Evolutionary conservation across 2,888 invertebrate species (phyloP), one percentile per base, ranked within the genome.

Genomic region (Pristionchus entomophagus): DNA sequence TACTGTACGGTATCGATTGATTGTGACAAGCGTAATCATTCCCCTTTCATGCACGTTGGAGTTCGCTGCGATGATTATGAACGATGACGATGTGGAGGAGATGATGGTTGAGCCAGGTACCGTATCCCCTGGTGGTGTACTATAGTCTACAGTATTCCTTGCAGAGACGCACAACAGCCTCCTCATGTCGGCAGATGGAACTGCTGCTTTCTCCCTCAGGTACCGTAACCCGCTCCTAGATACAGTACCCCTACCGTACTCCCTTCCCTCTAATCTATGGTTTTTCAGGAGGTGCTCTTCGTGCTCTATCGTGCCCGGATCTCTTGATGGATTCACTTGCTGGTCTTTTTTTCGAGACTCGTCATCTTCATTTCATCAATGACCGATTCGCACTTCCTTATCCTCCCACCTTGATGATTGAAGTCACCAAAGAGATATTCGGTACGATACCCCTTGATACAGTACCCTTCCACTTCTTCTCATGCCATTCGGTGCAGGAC

Each of bases 201-300:
- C 38, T 38, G 35, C 65, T 69, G 19, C 65, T 38, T 2, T 22
- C 22, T 17, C 65, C 65, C 8, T 69, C 65, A 35, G 65, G 65
- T 69, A 69, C 65, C 12, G 65, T 69, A 69, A n/a, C n/a, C n/a
- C n/a, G n/a, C n/a, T n/a, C 29, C 62, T 73, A n/a, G 56, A 56
- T 69, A n/a, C n/a, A n/a, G n/a, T n/a, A n/a, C 56, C 0, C 35
- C 19, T 38, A 69, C 35, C 32, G 35, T 35, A 35, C 65, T 38
- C 2, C 38, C 19, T n/a, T n/a, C n/a, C n/a, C n/a, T n/a, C 17
- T 69, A 69, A 19, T 22, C 65, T 38, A 69, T 22, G 35, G 38
- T 69, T 35, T 38, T 22, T 38, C 65, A 69, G 65, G 6, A 8
- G 65, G 32, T 69, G 35, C 17, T 8, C 5, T 38, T 8, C 62